phyloP scores from a whole-genome alignment of 2,888 invertebrate species.

The Diaphora mendica region DNA sequence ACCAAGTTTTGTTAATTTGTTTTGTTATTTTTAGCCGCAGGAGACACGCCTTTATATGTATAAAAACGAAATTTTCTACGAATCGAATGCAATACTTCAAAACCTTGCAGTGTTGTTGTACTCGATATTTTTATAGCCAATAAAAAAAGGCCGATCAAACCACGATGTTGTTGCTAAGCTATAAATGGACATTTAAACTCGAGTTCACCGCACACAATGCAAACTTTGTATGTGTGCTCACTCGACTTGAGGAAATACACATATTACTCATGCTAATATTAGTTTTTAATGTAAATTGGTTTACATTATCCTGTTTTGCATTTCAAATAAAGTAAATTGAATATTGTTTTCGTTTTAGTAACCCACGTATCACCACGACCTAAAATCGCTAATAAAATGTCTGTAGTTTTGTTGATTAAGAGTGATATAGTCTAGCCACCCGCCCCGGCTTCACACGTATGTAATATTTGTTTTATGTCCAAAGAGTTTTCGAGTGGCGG shows the following conservation, averaged over 20 bases:
- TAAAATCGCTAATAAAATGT: not conserved
- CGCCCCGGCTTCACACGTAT: too few species aligned
- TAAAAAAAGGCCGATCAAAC: not conserved
- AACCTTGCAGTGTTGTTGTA: too few species aligned
- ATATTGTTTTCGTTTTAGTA: not conserved
- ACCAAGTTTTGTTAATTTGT: too few species aligned
- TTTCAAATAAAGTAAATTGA: not conserved
- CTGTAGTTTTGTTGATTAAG: too few species aligned
- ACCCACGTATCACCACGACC: not conserved
- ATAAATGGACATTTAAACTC: not conserved
- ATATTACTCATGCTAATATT: conserved; percentile 19
- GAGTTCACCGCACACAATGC: not conserved
- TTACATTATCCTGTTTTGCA: not conserved
- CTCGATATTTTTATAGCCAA: not conserved
- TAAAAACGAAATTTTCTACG: not conserved
- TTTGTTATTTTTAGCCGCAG: too few species aligned
- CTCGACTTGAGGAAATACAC: conserved; percentile 17
- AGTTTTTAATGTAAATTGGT: not conserved
- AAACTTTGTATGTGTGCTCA: conserved; percentile 8
- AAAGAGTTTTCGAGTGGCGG: too few species aligned
- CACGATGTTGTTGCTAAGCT: not conserved
- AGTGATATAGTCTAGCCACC: too few species aligned
- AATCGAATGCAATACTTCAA: not conserved
- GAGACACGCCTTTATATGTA: too few species aligned
- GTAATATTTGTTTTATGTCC: too few species aligned